Base-by-base conservation (phyloP, 2,888 invertebrate species). In the Spicauda simplicius region DNA sequence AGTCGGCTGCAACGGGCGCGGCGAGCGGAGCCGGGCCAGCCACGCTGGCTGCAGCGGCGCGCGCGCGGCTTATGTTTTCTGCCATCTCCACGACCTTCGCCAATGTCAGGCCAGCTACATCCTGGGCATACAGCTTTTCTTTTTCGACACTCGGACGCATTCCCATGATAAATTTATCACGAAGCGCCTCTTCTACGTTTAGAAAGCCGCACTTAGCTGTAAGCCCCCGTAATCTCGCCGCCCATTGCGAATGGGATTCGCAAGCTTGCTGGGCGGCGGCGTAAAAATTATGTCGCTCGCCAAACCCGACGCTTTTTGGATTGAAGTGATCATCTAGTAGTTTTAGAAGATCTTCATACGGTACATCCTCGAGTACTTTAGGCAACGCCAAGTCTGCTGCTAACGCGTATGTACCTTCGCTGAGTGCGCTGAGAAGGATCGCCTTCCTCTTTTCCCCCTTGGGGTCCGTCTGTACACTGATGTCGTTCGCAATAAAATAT, bases 261-360 rank as follows among this genome's bases (percentile, higher is more conserved):
- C 68, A 70, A 7, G 60, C 19, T 20, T 65, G 68, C 59, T 78
- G 78, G 10, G 55, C 50, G 0, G 77, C 75, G 0, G 74, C 63
- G 48, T 78, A 77, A 63, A 80, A 78, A 5, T 74, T 74, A 50
- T 72, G n/a, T n/a, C n/a, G n/a, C n/a, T n/a, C n/a, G 2, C 73
- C 68, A 56, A 79, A 80, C 0, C 77, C 78, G 10, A 71, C 55
- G 6, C 64, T 64, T 53, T 74, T 78, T 8, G 78, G 76, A 0
- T 70, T 73, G 62, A 79, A 78, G 52, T 79, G 77, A 0, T 63
- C 18, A 52, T 79, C 77, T 7, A 79, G 59, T 11, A 74, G 12
- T 25, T 50, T 37, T 0, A 72, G 5, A 0, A 76, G 64, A 2
- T 69, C 74, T 30, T n/a, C n/a, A n/a, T n/a, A n/a, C n/a, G 56